Evolutionary conservation across 2,113 vertebrate genomes (phyloP).

Genomic region (Epinephelus moara): DNA sequence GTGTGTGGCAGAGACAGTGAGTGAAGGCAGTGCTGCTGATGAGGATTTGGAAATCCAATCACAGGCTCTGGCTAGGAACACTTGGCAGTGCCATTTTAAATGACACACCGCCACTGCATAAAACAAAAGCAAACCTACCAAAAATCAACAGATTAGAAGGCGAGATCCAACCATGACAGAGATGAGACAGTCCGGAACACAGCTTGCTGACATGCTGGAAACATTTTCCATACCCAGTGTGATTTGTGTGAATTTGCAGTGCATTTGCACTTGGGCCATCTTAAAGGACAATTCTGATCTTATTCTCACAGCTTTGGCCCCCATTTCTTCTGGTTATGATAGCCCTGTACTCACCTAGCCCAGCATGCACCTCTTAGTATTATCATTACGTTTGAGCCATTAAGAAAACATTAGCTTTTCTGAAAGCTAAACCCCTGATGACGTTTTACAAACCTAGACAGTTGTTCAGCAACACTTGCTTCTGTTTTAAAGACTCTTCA

Average conservation of each 20-base stretch:
- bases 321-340: neutral
- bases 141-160: slow-evolving; percentile 45
- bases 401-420: neutral
- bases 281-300: neutral
- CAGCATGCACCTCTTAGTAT: neutral
- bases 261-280: neutral
- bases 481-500: neutral
- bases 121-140: slow-evolving; percentile 52
- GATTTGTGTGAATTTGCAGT: slow-evolving; percentile 16
- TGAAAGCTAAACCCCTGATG: neutral
- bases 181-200: slow-evolving; percentile 39
- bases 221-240: slow-evolving; percentile 15
- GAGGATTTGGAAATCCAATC: slow-evolving; percentile 67
- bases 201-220: slow-evolving; percentile 24
- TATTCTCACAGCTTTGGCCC: neutral
- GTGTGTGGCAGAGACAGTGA: slow-evolving; percentile 39
- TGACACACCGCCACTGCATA: slow-evolving; percentile 50
- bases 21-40: slow-evolving; percentile 65
- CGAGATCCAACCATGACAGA: slow-evolving; percentile 40
- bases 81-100: slow-evolving; percentile 62
- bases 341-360: neutral
- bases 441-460: slow-evolving; percentile 1
- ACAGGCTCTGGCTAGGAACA: slow-evolving; percentile 29
- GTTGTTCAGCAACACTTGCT: neutral
- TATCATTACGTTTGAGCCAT: neutral